These are phyloP conservation scores for Muscina levida DNA, from an alignment of 2,888 invertebrate species.

Conservation along the genomic window DNA sequence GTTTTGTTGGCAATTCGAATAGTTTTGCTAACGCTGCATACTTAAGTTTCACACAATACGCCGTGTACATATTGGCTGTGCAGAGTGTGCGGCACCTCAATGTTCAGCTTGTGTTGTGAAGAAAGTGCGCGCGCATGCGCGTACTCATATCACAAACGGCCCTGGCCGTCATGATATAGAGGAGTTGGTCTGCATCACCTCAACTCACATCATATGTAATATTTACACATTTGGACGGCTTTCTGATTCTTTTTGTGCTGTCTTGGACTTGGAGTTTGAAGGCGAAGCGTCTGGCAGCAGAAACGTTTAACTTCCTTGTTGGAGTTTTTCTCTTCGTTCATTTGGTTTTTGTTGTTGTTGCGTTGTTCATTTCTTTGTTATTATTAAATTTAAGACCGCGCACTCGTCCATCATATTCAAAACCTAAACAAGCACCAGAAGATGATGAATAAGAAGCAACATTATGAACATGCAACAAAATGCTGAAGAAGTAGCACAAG, in stretches of 20 bases:
- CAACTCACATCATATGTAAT: slow-evolving; percentile 23
- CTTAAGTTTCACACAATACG: slow-evolving; percentile 45
- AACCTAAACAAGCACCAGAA: slow-evolving; percentile 37
- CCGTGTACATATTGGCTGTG: slow-evolving; percentile 14
- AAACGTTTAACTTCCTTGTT: slow-evolving; percentile 57
- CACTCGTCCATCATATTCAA: slow-evolving; percentile 64
- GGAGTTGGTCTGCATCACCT: neutral
- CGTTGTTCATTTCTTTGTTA: slow-evolving; percentile 21
- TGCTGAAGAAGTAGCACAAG: slow-evolving; percentile 12
- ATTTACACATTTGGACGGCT: slow-evolving; percentile 28
- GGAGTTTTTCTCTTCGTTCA: slow-evolving; percentile 42
- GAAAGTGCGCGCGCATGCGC: slow-evolving; percentile 50
- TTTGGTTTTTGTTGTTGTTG: too few relatives aligned
- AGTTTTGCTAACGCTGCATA: slow-evolving; percentile 53
- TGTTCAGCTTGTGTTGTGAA: neutral
- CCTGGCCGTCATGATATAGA: neutral
- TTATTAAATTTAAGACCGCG: slow-evolving; percentile 36
- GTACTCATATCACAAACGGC: neutral
- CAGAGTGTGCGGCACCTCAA: neutral
- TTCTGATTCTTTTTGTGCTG: neutral
- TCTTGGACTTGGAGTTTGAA: too few relatives aligned
- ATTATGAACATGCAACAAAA: slow-evolving; percentile 1
- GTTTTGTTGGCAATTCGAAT: slow-evolving; percentile 64
- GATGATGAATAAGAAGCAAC: neutral
- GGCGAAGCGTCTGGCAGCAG: neutral